Base-by-base conservation (phyloP, 1,140 invertebrate species). In the Cataglyphis hispanica region DNA sequence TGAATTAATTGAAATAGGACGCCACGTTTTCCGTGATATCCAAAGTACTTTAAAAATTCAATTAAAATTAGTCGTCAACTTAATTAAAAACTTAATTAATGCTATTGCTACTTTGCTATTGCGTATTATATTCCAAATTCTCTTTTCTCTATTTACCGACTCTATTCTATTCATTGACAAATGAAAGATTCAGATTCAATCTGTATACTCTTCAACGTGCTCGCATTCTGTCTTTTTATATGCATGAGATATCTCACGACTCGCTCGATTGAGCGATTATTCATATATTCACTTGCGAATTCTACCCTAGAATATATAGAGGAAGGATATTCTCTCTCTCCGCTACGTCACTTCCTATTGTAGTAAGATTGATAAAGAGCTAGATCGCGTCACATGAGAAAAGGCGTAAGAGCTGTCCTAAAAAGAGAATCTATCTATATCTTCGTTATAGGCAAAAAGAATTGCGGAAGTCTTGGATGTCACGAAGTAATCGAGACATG, bases 1-100 rank as follows among this genome's bases (percentile, higher is more conserved):
- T 0, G 6, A 6, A 69, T 16, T 43, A 27, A 50, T 72, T 2
- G 46, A 2, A 72, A 72, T 53, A 16, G 7, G 37, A 27, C 16
- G 22, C 22, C 4, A 8, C 19, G 19, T 40, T 67, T 67, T 67
- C 1, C 19, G n/a, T 8, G 7, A 67, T 63, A 19, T 63, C 22
- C 13, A 63, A 63, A 25, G 22, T 67, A 67, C 10, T 40, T 34
- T 67, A 40, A 67, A 67, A 37, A 40, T 40, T 67, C 22, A n/a
- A 67, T 40, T 40, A 40, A 22, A 22, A 6, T 5, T 22, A 22
- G 2, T n/a, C 5, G 0, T 22, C 11, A 11, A n/a, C n/a, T n/a
- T n/a, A n/a, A n/a, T n/a, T n/a, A n/a, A n/a, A n/a, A 40, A 58
- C 13, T 83, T 60, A 37, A 64, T 64, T 64, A n/a, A 64, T n/a